phyloP scores from a whole-genome alignment of 2,888 invertebrate genomes.

The Spodoptera picta region DNA sequence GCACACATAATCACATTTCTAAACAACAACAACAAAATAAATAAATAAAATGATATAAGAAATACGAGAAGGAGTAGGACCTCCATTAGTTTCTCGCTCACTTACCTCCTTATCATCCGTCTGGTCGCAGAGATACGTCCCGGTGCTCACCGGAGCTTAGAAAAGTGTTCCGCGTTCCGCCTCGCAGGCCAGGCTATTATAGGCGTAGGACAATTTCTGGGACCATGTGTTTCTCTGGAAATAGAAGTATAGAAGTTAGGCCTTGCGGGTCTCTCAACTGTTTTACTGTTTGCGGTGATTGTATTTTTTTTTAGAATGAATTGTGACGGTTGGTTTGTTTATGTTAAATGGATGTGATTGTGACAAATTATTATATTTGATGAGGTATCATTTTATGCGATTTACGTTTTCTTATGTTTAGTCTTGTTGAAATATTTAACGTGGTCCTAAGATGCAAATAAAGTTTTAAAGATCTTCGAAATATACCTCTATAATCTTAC shows the following conservation, averaged over 20 bases:
- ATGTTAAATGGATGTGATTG: no score
- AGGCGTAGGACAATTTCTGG: conserved; percentile 29
- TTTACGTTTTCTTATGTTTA: no score
- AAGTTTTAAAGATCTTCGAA: no score
- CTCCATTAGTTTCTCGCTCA: conserved; percentile 35
- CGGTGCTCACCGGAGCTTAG: conserved; percentile 46
- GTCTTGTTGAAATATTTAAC: no score
- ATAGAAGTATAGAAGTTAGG: conserved; percentile 27
- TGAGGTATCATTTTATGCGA: no score
- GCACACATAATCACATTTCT: no score
- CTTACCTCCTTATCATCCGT: conserved; percentile 43
- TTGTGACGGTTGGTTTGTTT: no score
- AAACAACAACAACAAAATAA: neutral
- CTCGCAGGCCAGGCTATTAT: conserved; percentile 21
- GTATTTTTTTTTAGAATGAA: neutral
- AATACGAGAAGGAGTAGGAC: conserved; percentile 18
- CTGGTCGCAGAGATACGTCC: conserved; percentile 37
- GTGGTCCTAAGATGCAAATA: no score
- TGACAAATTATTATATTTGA: no score
- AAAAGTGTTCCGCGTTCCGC: conserved; percentile 43
- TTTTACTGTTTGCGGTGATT: conserved; percentile 7
- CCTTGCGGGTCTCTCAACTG: conserved; percentile 20
- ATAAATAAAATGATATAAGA: conserved; percentile 8
- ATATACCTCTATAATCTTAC: no score
- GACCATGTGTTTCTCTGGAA: conserved; percentile 39